phyloP scores from a whole-genome alignment of 2,113 vertebrate species.

The Callaeas wilsoni region DNA sequence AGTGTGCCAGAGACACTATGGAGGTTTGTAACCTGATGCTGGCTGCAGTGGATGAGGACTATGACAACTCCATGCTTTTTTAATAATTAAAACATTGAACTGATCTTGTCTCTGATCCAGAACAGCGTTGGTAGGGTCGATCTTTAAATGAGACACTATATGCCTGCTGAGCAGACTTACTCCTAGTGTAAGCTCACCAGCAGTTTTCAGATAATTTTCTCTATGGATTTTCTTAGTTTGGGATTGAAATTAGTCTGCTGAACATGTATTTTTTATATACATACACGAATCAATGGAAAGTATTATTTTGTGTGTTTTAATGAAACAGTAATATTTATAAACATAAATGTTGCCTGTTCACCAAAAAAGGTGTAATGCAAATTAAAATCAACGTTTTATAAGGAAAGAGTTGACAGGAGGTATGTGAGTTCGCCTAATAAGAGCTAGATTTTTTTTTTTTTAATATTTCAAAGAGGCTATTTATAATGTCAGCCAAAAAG shows the following conservation, averaged over 20 bases:
- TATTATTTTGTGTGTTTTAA: not conserved
- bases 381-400: not conserved
- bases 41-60: not conserved
- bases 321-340: not conserved
- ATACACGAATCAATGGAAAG: not conserved
- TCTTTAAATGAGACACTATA: not conserved
- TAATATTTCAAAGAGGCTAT: slow-evolving; percentile 1
- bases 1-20: slow-evolving; percentile 45
- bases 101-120: not conserved
- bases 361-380: not conserved
- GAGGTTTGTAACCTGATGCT: slow-evolving; percentile 62
- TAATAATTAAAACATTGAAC: slow-evolving; percentile 46
- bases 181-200: not conserved
- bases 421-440: not conserved
- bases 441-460: not conserved
- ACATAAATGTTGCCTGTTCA: not conserved
- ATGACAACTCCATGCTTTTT: slow-evolving; percentile 52
- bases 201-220: not conserved
- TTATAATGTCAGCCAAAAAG: slow-evolving; percentile 44
- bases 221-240: not conserved
- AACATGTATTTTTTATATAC: not conserved
- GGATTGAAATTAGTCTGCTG: not conserved
- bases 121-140: not conserved
- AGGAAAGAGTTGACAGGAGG: not conserved
- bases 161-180: not conserved